Evolutionary conservation across 2,797 vertebrate species (phyloP), one percentile per base, ranked within the genome.

Genomic region (Agapornis canus): DNA sequence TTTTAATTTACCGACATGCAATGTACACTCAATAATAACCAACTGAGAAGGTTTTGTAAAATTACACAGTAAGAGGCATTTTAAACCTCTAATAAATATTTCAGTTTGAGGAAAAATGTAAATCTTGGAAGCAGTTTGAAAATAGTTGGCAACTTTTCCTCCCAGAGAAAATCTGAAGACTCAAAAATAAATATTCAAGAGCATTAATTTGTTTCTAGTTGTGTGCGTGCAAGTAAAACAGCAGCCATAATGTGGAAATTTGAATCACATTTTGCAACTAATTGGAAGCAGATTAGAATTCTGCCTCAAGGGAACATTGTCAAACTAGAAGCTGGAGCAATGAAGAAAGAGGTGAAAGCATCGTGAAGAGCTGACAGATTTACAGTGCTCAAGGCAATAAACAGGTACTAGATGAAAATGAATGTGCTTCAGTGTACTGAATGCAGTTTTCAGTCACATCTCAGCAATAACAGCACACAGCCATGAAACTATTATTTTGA

Each of bases 201-300:
- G 93, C 95, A 98, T 98, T 98, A 97, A 98, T 98, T 98, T 98
- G 97, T 97, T 98, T 98, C 97, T 98, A 96, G 97, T 98, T 98
- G 95, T 97, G 97, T 97, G 92, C 94, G n/a, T 97, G 97, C 97
- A 98, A 98, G 98, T 97, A 98, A 97, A 98, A 98, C 97, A 98
- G 97, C 97, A 98, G 97, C 97, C 97, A 96, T 98, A 98, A 98
- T 97, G 97, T 98, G 97, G 98, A 98, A 98, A 98, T 98, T 98
- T 98, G 97, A 98, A 98, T 98, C 98, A 98, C 98, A 98, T 98
- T 98, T 98, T 98, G 97, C 97, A 98, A 98, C 98, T 98, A 98
- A 98, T 98, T 98, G 98, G 98, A 98, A 98, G 97, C 98, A 98
- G 98, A 98, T 98, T 98, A 98, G 97, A 98, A 98, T 98, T 98